These are phyloP conservation scores for Paracanthobrama guichenoti DNA, from an alignment of 2,113 vertebrate genomes.

Conservation along the genomic window DNA sequence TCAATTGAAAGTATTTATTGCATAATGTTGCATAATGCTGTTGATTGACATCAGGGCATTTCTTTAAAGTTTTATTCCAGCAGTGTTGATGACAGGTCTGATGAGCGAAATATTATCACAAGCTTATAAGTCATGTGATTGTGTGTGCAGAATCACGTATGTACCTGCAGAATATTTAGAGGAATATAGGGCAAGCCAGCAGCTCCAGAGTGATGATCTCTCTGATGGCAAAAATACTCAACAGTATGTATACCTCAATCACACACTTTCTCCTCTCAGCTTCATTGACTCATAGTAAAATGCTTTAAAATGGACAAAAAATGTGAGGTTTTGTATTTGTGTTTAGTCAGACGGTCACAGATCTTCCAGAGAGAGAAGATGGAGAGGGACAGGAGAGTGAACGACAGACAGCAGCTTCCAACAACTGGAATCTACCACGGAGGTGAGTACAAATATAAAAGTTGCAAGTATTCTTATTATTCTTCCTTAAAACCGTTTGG, in stretches of 20 bases:
- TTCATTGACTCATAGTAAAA: not conserved
- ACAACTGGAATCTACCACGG: conserved; percentile 90
- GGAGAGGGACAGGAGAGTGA: conserved; percentile 98
- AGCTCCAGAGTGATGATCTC: conserved; percentile 68
- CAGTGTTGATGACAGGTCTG: conserved; percentile 55
- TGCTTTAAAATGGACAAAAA: not conserved
- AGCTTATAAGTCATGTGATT: not conserved
- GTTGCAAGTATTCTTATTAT: not conserved
- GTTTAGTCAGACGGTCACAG: conserved; percentile 76
- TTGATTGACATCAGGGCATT: not conserved
- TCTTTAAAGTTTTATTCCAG: not conserved
- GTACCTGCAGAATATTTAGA: conserved; percentile 90
- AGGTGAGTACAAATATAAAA: conserved; percentile 75
- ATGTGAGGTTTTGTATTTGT: conserved; percentile 35
- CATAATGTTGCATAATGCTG: not conserved
- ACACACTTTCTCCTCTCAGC: not conserved
- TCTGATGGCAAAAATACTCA: conserved; percentile 54
- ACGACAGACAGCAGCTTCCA: conserved; percentile 80
- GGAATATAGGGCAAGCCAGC: conserved; percentile 82
- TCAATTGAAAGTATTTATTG: not conserved
- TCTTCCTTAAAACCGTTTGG: not conserved
- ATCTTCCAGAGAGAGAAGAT: conserved; percentile 94
- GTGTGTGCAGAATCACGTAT: conserved; percentile 84
- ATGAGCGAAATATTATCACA: not conserved
- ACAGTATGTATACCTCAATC: conserved; percentile 60